These are phyloP conservation scores for Gymnogyps californianus DNA, from an alignment of 2,113 vertebrate species.

Conservation along the genomic window DNA sequence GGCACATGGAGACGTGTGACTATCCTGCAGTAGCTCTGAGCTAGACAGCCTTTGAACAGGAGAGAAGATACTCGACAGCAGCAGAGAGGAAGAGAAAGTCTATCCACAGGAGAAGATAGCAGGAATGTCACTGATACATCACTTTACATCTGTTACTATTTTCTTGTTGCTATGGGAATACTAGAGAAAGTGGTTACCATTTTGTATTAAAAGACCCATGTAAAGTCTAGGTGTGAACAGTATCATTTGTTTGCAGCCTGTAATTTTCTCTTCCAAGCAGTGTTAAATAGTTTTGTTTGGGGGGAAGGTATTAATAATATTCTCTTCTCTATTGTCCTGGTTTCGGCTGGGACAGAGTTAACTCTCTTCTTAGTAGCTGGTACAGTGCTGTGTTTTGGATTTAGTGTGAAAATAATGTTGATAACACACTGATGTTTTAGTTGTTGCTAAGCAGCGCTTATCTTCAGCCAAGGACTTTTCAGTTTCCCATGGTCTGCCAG, in stretches of 20 bases:
- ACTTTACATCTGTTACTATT: conserved; percentile 24
- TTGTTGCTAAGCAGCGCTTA: too few species aligned
- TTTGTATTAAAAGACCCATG: conserved; percentile 28
- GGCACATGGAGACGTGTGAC: rapidly evolving
- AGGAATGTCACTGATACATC: not conserved
- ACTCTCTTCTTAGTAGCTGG: too few species aligned
- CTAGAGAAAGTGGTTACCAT: not conserved
- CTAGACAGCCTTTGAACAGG: not conserved
- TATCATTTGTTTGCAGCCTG: conserved; percentile 23
- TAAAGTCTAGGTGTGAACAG: conserved; percentile 57
- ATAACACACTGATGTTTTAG: too few species aligned
- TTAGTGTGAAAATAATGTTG: too few species aligned
- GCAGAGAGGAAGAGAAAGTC: not conserved
- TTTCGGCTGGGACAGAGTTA: too few species aligned
- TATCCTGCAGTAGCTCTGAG: not conserved
- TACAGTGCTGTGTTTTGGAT: too few species aligned
- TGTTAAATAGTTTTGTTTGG: conserved; percentile 27
- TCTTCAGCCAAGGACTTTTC: too few species aligned
- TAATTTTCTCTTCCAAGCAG: conserved; percentile 53
- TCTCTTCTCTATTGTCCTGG: not conserved
- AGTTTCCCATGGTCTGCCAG: too few species aligned
- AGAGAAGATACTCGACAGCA: not conserved
- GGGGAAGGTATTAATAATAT: not conserved
- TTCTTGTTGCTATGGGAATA: conserved; percentile 64
- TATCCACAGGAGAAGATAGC: not conserved